These are phyloP conservation scores for Ancistrus triradiatus DNA, from an alignment of 2,113 vertebrate species.

Conservation along the genomic window DNA sequence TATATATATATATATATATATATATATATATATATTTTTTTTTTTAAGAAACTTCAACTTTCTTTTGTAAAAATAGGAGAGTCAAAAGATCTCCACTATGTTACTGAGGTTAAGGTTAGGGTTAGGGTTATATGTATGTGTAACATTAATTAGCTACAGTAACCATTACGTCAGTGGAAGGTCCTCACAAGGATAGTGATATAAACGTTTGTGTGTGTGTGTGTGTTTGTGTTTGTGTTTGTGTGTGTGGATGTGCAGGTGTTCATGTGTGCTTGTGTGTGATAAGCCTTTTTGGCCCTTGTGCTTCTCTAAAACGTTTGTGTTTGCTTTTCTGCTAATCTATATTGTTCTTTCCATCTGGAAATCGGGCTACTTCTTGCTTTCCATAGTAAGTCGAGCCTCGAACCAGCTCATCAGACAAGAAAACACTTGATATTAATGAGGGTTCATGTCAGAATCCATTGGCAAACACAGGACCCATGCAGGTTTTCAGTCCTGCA, in stretches of 20 bases:
- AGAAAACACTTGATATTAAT: constrained; percentile 81
- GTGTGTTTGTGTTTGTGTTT: constrained; percentile 8
- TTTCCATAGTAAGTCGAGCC: constrained; percentile 75
- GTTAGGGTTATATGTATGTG: too few relatives aligned
- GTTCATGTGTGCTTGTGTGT: not conserved
- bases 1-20: too few relatives aligned
- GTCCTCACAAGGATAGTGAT: too few relatives aligned
- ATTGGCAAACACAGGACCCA: constrained; percentile 40
- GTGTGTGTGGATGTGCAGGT: not conserved
- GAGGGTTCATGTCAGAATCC: constrained; percentile 69
- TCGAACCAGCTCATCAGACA: constrained; percentile 79
- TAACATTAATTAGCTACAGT: too few relatives aligned
- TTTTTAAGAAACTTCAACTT: too few relatives aligned
- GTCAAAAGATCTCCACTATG: too few relatives aligned
- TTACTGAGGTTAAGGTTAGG: too few relatives aligned
- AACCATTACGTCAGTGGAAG: too few relatives aligned
- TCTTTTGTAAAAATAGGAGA: too few relatives aligned
- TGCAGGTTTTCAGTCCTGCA: constrained; percentile 34
- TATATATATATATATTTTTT: too few relatives aligned
- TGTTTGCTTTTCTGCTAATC: constrained; percentile 75
- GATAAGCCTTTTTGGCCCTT: constrained; percentile 61
- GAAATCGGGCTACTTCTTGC: constrained; percentile 69
- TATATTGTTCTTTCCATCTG: constrained; percentile 71
- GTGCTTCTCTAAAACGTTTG: constrained; percentile 55
- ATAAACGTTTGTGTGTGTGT: too few relatives aligned